Conservation (phyloP, 2,797 vertebrate species). For the Diplodus puntazzo region DNA sequence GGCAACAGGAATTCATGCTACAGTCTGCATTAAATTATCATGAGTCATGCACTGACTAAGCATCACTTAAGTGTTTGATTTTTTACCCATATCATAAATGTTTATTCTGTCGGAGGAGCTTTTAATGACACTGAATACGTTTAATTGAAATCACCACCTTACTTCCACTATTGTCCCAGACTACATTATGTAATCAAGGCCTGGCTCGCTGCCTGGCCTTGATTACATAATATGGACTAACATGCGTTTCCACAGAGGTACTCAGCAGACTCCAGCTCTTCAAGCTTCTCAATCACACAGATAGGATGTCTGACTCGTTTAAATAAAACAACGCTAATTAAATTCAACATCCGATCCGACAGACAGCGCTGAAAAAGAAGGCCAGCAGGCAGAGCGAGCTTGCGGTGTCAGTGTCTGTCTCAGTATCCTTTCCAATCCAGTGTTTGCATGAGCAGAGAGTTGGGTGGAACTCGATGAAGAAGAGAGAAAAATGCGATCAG, state of each 20-base stretch:
- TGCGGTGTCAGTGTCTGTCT: slow-evolving; percentile 21
- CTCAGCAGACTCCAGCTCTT: background rate
- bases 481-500: background rate
- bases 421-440: slow-evolving; percentile 20
- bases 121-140: background rate
- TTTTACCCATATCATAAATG: too few species aligned
- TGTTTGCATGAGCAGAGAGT: slow-evolving; percentile 24
- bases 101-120: background rate
- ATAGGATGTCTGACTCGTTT: background rate
- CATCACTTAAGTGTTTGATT: too few species aligned
- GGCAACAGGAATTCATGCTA: too few species aligned
- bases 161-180: background rate
- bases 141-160: background rate
- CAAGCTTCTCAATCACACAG: background rate
- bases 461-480: slow-evolving; percentile 7
- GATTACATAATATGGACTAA: slow-evolving; percentile 7
- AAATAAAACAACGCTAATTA: slow-evolving; percentile 29
- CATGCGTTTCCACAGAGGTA: background rate
- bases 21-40: too few species aligned
- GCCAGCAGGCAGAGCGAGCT: slow-evolving; percentile 16
- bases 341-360: slow-evolving; percentile 24
- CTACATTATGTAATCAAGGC: background rate
- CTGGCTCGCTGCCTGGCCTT: slow-evolving; percentile 5
- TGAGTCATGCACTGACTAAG: too few species aligned
- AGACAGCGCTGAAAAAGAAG: slow-evolving; percentile 24